Percentiles rank a stretch among this genome's conserved stretches.
phyloP scores from a whole-genome alignment of 2,113 vertebrate species.

The Ploceus nigricollis region DNA sequence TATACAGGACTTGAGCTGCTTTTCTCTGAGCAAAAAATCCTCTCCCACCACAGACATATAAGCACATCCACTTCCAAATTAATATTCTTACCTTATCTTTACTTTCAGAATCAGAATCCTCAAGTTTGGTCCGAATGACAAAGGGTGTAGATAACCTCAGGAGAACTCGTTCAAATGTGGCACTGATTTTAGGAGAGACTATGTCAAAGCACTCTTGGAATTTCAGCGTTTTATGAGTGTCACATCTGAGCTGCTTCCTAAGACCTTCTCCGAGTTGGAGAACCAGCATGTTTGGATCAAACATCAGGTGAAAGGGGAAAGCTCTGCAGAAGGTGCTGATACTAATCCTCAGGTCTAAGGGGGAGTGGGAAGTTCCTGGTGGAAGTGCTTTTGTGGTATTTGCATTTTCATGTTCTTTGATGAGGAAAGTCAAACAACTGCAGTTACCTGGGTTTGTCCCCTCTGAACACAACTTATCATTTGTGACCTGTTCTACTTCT shows the following conservation, averaged over 20 bases:
- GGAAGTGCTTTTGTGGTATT: constrained; percentile 73
- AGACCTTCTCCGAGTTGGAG: constrained; percentile 95
- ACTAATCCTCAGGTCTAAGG: constrained; percentile 88
- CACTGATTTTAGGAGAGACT: constrained; percentile 90
- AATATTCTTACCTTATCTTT: constrained; percentile 89
- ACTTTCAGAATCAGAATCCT: constrained; percentile 80
- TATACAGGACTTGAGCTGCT: neutral
- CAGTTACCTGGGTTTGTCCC: constrained; percentile 77
- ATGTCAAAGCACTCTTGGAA: constrained; percentile 96
- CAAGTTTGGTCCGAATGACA: constrained; percentile 89
- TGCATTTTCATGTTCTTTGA: constrained; percentile 78
- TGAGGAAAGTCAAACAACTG: constrained; percentile 85
- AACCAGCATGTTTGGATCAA: constrained; percentile 89
- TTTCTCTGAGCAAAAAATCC: neutral
- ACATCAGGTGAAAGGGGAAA: constrained; percentile 95
- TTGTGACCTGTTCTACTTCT: constrained; percentile 84
- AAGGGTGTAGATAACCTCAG: constrained; percentile 93
- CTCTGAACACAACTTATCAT: constrained; percentile 79
- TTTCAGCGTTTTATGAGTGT: constrained; percentile 82
- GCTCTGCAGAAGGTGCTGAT: constrained; percentile 95
- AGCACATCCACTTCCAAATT: neutral
- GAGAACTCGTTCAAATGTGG: constrained; percentile 90
- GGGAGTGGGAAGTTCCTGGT: constrained; percentile 80
- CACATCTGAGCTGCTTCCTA: constrained; percentile 87
- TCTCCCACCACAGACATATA: neutral